Conservation (phyloP, 1,140 invertebrate species). For the Drosophila carrolli region DNA sequence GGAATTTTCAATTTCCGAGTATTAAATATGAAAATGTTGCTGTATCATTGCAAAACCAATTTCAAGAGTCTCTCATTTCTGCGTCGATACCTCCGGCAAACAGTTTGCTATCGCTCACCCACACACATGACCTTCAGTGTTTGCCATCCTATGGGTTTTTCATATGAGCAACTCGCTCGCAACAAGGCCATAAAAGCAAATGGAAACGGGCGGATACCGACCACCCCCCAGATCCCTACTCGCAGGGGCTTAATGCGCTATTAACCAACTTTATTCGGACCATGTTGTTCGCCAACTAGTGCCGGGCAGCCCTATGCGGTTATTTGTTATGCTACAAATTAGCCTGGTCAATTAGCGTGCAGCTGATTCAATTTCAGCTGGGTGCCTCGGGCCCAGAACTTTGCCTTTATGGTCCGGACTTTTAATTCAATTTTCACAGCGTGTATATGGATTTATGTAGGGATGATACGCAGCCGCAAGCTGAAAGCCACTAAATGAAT, state of each 20-base stretch:
- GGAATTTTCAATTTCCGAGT: slow-evolving; percentile 8
- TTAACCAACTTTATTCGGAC: slow-evolving; percentile 59
- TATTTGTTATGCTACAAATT: slow-evolving; percentile 74
- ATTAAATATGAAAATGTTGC: slow-evolving; percentile 21
- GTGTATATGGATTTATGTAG: slow-evolving; percentile 30
- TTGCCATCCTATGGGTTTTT: slow-evolving; percentile 21
- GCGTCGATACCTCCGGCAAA: slow-evolving; percentile 27
- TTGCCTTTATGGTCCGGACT: slow-evolving; percentile 27
- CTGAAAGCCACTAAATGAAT: slow-evolving; percentile 56
- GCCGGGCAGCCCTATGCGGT: slow-evolving; percentile 32
- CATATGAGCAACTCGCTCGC: slow-evolving; percentile 23
- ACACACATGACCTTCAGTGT: slow-evolving; percentile 40
- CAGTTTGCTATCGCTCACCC: slow-evolving; percentile 16
- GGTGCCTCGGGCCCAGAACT: slow-evolving; percentile 14
- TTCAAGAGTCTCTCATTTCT: slow-evolving; percentile 32
- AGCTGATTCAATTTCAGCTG: slow-evolving; percentile 61
- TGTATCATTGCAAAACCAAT: slow-evolving; percentile 20
- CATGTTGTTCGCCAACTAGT: slow-evolving; percentile 18
- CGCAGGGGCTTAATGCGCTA: slow-evolving; percentile 49
- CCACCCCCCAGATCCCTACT: neutral
- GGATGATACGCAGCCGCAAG: slow-evolving; percentile 22
- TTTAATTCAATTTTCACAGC: slow-evolving; percentile 63
- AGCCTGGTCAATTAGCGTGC: slow-evolving; percentile 64
- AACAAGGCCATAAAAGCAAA: slow-evolving; percentile 50
- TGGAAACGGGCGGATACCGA: slow-evolving; percentile 1